These are phyloP conservation scores for Regulus satrapa DNA, from an alignment of 2,113 vertebrate species.

Conservation along the genomic window DNA sequence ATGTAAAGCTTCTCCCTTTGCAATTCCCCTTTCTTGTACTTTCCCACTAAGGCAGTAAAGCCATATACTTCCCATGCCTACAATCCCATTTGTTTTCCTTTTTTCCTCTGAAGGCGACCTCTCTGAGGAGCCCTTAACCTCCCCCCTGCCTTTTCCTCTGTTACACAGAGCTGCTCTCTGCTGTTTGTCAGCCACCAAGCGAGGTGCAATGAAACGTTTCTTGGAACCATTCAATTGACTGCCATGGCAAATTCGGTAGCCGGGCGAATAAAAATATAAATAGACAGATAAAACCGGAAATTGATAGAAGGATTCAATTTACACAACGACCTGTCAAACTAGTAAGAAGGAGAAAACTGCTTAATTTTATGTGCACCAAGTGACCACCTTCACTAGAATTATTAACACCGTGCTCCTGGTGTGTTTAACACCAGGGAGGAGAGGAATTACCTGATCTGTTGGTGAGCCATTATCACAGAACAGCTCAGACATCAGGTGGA, in stretches of 20 bases:
- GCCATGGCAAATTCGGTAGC: neutral
- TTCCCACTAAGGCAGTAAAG: conserved; percentile 55
- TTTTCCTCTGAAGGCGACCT: conserved; percentile 26
- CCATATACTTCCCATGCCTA: conserved; percentile 47
- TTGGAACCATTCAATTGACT: accelerated
- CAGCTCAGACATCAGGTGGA: neutral
- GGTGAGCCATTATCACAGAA: neutral
- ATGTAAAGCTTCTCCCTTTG: conserved; percentile 34
- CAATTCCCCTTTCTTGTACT: conserved; percentile 48
- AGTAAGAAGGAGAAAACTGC: neutral
- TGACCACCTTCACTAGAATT: neutral
- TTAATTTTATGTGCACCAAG: neutral
- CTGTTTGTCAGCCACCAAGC: neutral
- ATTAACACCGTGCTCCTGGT: neutral
- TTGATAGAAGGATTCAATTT: neutral
- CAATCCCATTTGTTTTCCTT: conserved; percentile 21
- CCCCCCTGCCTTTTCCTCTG: neutral
- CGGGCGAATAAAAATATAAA: neutral
- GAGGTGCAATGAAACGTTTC: neutral
- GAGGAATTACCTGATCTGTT: neutral
- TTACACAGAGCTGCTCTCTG: neutral
- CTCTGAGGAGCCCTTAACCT: conserved; percentile 29
- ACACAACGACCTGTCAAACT: neutral
- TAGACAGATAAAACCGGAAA: neutral
- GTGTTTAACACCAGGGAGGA: neutral